Evolutionary conservation across 2,113 vertebrate genomes (phyloP).

Genomic region (Tonatia bakeri): DNA sequence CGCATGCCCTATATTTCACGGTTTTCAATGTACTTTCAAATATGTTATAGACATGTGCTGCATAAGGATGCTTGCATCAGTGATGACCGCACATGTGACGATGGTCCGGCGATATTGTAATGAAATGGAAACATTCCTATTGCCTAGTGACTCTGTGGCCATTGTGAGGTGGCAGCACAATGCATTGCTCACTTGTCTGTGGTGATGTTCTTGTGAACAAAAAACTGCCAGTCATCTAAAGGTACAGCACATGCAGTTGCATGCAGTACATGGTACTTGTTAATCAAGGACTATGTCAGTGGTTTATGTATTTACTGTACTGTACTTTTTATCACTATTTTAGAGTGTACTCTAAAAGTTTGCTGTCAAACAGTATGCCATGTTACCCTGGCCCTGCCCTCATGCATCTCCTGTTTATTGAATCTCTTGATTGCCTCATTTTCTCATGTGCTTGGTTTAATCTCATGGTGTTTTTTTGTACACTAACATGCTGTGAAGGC

Average conservation of each 20-base stretch:
- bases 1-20: not conserved
- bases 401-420: not conserved
- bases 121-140: not conserved
- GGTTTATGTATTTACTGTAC: not conserved
- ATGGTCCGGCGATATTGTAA: not conserved
- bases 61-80: not conserved
- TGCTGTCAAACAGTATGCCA: not conserved
- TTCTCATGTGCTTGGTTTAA: not conserved
- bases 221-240: not conserved
- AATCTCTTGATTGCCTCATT: too few relatives aligned
- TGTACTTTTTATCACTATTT: not conserved
- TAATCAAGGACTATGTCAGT: not conserved
- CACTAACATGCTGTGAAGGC: not conserved
- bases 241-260: not conserved
- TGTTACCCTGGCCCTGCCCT: not conserved
- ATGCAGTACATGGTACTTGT: not conserved
- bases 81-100: too few relatives aligned
- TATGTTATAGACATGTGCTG: not conserved
- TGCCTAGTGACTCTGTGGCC: too few relatives aligned
- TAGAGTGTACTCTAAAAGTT: not conserved
- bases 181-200: not conserved
- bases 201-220: not conserved
- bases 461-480: not conserved
- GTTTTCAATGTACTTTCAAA: conserved; percentile 20
- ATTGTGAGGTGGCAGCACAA: not conserved